These are phyloP conservation scores for Lepus timidus DNA, from an alignment of 2,113 vertebrate genomes.

Conservation along the genomic window DNA sequence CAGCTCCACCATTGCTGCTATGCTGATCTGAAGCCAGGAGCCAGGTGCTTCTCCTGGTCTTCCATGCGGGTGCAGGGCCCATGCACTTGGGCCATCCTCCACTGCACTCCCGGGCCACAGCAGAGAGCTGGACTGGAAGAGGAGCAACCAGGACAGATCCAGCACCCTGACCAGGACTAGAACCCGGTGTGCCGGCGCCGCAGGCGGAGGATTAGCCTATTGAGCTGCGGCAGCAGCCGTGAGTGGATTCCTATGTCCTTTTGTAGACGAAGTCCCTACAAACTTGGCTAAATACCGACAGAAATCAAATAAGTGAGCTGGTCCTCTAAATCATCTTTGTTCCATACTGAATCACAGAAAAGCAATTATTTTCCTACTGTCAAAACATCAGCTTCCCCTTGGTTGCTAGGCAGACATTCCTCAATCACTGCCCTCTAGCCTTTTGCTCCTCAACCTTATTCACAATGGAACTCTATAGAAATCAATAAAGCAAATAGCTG, in stretches of 20 bases:
- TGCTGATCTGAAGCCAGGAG: too few species aligned
- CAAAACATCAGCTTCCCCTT: slow-evolving; percentile 22
- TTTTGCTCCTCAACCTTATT: slow-evolving; percentile 43
- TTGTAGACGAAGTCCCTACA: slow-evolving; percentile 29
- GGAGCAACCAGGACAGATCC: too few species aligned
- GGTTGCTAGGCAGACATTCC: slow-evolving; percentile 45
- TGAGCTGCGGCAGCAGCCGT: too few species aligned
- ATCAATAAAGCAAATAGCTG: slow-evolving; percentile 83
- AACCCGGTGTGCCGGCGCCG: too few species aligned
- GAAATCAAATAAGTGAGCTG: slow-evolving; percentile 17
- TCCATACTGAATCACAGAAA: slow-evolving; percentile 38
- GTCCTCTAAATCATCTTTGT: slow-evolving; percentile 48
- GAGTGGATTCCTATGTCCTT: slow-evolving; percentile 43
- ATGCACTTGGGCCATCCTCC: too few species aligned
- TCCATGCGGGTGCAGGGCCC: too few species aligned
- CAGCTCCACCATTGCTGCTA: too few species aligned
- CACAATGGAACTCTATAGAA: slow-evolving; percentile 68
- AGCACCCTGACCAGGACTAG: too few species aligned
- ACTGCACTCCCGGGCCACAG: too few species aligned
- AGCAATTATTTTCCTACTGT: slow-evolving; percentile 44
- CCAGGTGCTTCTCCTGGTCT: too few species aligned
- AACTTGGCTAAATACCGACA: slow-evolving; percentile 18
- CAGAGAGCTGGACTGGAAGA: too few species aligned
- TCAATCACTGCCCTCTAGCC: not conserved
- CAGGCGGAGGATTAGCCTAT: too few species aligned